phyloP scores from a whole-genome alignment of 1,140 invertebrate species.

The Apis cerana region DNA sequence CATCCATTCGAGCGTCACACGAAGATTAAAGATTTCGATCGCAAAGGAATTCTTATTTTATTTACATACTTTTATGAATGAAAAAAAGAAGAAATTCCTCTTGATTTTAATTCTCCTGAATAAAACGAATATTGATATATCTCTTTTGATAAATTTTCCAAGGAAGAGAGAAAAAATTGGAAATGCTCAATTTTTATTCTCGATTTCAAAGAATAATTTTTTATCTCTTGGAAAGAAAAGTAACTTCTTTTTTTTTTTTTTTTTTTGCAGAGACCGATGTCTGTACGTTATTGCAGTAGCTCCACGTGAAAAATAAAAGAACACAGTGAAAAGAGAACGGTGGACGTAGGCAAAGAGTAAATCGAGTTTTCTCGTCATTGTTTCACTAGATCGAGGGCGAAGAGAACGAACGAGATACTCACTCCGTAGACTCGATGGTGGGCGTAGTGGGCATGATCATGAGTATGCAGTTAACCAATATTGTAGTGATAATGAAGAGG shows the following conservation, averaged over 20 bases:
- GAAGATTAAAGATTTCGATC: background rate
- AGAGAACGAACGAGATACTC: constrained; percentile 83
- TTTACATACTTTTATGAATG: no score
- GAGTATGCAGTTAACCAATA: constrained; percentile 98
- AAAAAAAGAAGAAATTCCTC: no score
- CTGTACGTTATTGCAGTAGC: background rate
- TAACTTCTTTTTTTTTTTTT: background rate
- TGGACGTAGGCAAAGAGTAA: constrained; percentile 9
- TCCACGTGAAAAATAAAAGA: no score
- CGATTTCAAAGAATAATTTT: background rate
- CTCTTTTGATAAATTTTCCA: no score
- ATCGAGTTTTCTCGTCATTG: constrained; percentile 10
- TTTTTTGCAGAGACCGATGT: background rate
- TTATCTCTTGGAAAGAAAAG: background rate
- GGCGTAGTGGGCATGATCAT: constrained; percentile 98
- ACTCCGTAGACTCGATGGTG: constrained; percentile 98
- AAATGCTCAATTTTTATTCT: background rate
- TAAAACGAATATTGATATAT: no score
- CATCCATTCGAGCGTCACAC: constrained; percentile 18
- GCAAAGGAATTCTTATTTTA: no score
- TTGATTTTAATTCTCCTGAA: no score
- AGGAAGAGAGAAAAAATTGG: background rate
- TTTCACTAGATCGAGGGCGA: constrained; percentile 9
- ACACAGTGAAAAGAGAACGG: background rate
- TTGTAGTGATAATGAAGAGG: constrained; percentile 98